A percentile compares a stretch with the other conserved stretches of the same genome.
These are phyloP conservation scores for Rhegmatorhina hoffmannsi DNA, from an alignment of 2,113 vertebrate genomes.

Conservation along the genomic window DNA sequence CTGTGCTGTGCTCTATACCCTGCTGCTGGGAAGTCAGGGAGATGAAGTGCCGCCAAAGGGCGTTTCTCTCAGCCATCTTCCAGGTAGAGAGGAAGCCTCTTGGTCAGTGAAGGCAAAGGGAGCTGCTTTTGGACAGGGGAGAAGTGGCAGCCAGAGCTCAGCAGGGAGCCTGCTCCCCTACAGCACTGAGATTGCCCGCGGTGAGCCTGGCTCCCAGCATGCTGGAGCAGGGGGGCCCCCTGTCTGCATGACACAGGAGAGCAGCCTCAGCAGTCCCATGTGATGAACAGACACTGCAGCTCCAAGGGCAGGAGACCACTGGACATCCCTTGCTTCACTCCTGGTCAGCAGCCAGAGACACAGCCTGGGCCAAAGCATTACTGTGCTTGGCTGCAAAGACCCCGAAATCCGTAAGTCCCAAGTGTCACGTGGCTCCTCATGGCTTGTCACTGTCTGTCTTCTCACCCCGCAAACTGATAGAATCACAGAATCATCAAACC, in stretches of 20 bases:
- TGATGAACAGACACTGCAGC: rapidly evolving
- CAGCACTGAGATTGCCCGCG: rapidly evolving
- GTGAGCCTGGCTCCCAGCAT: rapidly evolving
- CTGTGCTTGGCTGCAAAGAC: background rate
- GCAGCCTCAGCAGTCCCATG: background rate
- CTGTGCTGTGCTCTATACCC: background rate
- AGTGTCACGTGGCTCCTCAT: background rate
- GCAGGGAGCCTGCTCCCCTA: background rate
- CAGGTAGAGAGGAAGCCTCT: background rate
- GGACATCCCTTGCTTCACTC: background rate
- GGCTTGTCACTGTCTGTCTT: background rate
- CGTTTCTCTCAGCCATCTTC: background rate
- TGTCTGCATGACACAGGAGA: constrained; percentile 16
- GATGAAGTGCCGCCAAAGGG: background rate
- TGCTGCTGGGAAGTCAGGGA: background rate
- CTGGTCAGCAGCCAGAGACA: background rate
- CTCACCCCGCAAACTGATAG: background rate
- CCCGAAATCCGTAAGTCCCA: background rate
- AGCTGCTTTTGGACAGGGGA: background rate
- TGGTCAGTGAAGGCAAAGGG: background rate
- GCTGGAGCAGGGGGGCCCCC: constrained; percentile 22
- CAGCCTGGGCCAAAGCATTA: background rate
- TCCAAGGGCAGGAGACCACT: background rate
- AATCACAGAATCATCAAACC: background rate
- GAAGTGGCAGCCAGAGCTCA: background rate